Base-by-base conservation (phyloP, 1,140 invertebrate genomes). In the Ceratosolen fusciceps region DNA sequence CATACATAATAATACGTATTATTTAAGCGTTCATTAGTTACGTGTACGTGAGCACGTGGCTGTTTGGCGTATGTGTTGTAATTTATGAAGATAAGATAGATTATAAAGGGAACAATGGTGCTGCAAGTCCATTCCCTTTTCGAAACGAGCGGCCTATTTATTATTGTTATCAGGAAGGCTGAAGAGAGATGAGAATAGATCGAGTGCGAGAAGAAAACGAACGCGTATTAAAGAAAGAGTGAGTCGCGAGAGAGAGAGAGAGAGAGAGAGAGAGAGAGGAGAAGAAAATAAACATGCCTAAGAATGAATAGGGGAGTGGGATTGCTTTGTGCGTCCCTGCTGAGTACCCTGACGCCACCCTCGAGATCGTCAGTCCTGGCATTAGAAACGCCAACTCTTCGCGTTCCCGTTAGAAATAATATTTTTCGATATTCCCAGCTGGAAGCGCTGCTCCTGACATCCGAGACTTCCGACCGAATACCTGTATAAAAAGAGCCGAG, bases 91-190 rank as follows among this genome's bases (percentile, higher is more conserved):
- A 52, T 16, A 52, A 19, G 24, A 26, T n/a, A 65, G 34, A 37
- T 65, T 65, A 65, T 37, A 29, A 60, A 37, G 37, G 43, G 31
- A 43, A 67, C 1, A 39, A 21, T 8, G 31, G 37, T 16, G 43
- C 21, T 1, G 31, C 54, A n/a, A 34, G 31, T 37, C 14, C 0
- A 31, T 37, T 37, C 10, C 31, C 31, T 37, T 58, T 31, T 21
- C 29, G 26, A 65, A 65, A 75, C n/a, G 34, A 67, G 62, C 14
- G 21, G 14, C 24, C 56, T 71, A 79, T 79, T 79, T 79, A 67
- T 79, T 79, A 79, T 79, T 71, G 58, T 79, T 79, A 79, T 79
- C 77, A 43, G 54, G 58, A 56, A 73, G 67, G 56, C 76, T 78
- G 68, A 52, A 70, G 43, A 72, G 68, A 78, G 68, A 49, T 16